Evolutionary conservation across 2,888 invertebrate genomes (phyloP).

Genomic region (Spilarctia lutea): DNA sequence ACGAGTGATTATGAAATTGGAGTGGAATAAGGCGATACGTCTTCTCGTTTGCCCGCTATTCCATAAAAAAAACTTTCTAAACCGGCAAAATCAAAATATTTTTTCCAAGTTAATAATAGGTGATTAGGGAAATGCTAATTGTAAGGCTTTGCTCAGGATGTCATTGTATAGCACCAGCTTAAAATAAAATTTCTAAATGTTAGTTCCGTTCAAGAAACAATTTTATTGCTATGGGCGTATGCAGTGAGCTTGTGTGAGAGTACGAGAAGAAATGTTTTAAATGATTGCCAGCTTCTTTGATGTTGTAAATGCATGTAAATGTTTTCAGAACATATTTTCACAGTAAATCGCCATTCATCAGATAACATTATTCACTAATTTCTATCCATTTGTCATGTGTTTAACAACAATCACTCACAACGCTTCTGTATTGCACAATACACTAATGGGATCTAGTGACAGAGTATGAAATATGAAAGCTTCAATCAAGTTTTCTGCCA

Average conservation of each 20-base stretch:
- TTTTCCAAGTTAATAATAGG: background rate
- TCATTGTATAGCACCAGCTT: background rate
- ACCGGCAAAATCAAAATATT: too few relatives aligned
- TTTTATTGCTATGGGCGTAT: background rate
- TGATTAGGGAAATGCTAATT: background rate
- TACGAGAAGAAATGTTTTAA: background rate
- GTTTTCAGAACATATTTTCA: background rate
- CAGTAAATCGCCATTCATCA: background rate
- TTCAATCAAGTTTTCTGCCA: background rate
- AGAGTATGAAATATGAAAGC: constrained; percentile 23
- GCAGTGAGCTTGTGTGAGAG: background rate
- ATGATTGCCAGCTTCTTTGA: constrained; percentile 7
- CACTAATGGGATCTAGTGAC: constrained; percentile 53
- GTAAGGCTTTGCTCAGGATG: background rate
- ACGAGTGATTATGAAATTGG: too few relatives aligned
- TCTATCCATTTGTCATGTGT: constrained; percentile 24
- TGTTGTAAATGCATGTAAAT: constrained; percentile 16
- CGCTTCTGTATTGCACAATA: constrained; percentile 41
- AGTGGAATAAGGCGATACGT: too few relatives aligned
- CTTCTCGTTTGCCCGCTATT: too few relatives aligned
- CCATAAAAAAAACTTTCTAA: too few relatives aligned
- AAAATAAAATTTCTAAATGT: too few relatives aligned
- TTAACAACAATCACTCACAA: constrained; percentile 17
- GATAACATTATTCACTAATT: constrained; percentile 17
- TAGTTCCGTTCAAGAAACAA: background rate